A percentile compares a stretch with the other conserved stretches of the same genome.
phyloP scores from a whole-genome alignment of 2,113 vertebrate species.

The Mastomys coucha region DNA sequence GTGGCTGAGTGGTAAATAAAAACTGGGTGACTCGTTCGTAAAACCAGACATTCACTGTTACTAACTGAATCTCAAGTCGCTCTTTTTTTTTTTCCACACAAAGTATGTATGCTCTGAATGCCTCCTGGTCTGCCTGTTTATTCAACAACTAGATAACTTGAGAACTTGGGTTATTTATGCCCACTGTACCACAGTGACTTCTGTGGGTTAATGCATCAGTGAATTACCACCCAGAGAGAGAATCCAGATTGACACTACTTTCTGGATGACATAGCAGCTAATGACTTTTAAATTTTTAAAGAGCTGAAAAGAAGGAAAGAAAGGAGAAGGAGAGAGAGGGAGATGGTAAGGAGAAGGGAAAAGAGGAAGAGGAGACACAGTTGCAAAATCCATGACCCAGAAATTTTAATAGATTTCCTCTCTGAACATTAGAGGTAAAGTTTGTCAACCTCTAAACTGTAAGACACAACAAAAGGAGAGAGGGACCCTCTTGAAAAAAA shows the following conservation, averaged over 20 bases:
- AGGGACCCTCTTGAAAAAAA: neutral
- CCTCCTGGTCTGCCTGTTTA: neutral
- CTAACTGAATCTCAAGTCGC: slow-evolving; percentile 42
- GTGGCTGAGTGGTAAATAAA: slow-evolving; percentile 34
- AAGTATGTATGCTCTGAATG: neutral
- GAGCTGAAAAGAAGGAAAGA: neutral
- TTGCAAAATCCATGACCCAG: neutral
- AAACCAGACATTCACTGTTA: slow-evolving; percentile 2
- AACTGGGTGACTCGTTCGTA: slow-evolving; percentile 41
- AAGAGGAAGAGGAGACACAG: neutral
- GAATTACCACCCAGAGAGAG: slow-evolving; percentile 32
- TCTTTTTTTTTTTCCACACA: neutral
- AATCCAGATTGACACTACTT: slow-evolving; percentile 22
- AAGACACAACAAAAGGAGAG: neutral
- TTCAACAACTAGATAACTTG: slow-evolving; percentile 3
- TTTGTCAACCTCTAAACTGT: neutral
- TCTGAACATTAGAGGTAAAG: neutral
- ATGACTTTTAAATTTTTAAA: slow-evolving; percentile 41
- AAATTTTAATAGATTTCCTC: slow-evolving; percentile 47
- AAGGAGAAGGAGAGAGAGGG: too few relatives aligned
- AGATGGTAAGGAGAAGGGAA: too few relatives aligned
- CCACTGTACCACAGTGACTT: neutral
- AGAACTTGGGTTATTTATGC: neutral
- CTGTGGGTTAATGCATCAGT: neutral
- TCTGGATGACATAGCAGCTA: neutral